phyloP scores from a whole-genome alignment of 2,888 invertebrate genomes.

The Oasisia sp. region DNA sequence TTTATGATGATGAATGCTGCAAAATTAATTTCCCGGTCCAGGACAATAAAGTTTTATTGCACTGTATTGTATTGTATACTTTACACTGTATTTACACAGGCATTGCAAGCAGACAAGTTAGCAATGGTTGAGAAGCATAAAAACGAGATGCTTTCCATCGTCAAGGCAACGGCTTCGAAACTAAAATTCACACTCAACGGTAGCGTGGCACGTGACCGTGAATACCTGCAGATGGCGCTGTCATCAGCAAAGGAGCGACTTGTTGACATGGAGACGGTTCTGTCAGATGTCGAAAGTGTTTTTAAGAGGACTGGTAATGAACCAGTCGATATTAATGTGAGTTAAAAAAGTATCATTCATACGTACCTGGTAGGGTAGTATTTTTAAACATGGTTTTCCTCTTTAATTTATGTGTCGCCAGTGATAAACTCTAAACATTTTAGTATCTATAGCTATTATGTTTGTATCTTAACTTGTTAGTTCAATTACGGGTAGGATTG shows the following conservation, averaged over 20 bases:
- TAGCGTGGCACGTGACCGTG: constrained; percentile 37
- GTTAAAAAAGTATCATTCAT: too few relatives aligned
- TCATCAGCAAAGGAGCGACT: constrained; percentile 30
- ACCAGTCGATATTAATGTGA: constrained; percentile 14
- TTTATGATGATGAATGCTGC: too few relatives aligned
- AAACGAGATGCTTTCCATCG: constrained; percentile 34
- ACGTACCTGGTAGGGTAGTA: too few relatives aligned
- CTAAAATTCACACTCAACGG: constrained; percentile 43
- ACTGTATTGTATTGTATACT: too few relatives aligned
- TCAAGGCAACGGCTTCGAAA: constrained; percentile 40
- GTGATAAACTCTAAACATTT: too few relatives aligned
- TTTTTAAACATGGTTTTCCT: too few relatives aligned
- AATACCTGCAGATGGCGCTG: constrained; percentile 38
- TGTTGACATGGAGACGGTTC: constrained; percentile 29
- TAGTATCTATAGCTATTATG: too few relatives aligned
- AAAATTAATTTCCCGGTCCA: too few relatives aligned
- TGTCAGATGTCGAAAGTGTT: constrained; percentile 26
- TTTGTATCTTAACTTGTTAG: too few relatives aligned
- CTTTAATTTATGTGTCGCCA: too few relatives aligned
- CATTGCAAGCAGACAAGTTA: constrained; percentile 36
- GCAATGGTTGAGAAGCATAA: constrained; percentile 38
- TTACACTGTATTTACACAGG: constrained; percentile 25
- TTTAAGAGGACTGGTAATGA: constrained; percentile 30
- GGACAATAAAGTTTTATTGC: too few relatives aligned
- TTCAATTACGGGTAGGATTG: too few relatives aligned